A percentile compares a stretch with the other conserved stretches of the same genome.
phyloP scores from a whole-genome alignment of 2,888 invertebrate genomes.

The Diarsia brunnea region DNA sequence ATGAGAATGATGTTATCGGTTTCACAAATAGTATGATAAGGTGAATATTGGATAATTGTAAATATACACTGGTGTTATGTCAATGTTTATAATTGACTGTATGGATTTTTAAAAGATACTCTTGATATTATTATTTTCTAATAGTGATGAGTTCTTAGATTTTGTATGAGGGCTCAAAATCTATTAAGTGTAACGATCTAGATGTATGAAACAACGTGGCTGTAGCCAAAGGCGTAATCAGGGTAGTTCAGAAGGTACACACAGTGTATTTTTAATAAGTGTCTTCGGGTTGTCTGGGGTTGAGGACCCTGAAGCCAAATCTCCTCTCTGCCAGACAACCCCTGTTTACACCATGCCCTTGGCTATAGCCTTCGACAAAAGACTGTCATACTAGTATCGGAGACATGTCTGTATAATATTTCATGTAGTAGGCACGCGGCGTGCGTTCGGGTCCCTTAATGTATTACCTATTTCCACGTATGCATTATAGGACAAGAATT shows the following conservation, averaged over 20 bases:
- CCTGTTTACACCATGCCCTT: conserved; percentile 8
- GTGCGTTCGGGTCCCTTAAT: conserved; percentile 30
- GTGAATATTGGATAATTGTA: conserved; percentile 56
- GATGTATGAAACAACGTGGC: conserved; percentile 35
- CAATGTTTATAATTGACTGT: conserved; percentile 50
- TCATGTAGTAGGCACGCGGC: conserved; percentile 12
- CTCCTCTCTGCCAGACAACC: conserved; percentile 51
- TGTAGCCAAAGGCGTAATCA: conserved; percentile 40
- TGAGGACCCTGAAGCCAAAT: conserved; percentile 50
- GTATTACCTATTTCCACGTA: conserved; percentile 27
- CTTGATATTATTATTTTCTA: conserved; percentile 46
- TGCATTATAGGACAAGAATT: conserved; percentile 32
- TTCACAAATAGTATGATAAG: conserved; percentile 50
- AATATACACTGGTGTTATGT: conserved; percentile 51
- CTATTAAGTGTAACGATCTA: conserved; percentile 34
- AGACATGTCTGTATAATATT: conserved; percentile 52
- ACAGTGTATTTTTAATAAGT: conserved; percentile 37
- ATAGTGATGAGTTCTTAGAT: conserved; percentile 39
- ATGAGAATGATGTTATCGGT: conserved; percentile 50
- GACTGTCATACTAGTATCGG: conserved; percentile 53
- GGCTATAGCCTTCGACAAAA: conserved; percentile 49
- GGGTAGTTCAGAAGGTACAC: conserved; percentile 12
- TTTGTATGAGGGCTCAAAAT: conserved; percentile 41
- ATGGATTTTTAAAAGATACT: conserved; percentile 45
- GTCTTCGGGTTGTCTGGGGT: conserved; percentile 47